Evolutionary conservation across 2,888 invertebrate genomes (phyloP).

Genomic region (Drosophila dives): DNA sequence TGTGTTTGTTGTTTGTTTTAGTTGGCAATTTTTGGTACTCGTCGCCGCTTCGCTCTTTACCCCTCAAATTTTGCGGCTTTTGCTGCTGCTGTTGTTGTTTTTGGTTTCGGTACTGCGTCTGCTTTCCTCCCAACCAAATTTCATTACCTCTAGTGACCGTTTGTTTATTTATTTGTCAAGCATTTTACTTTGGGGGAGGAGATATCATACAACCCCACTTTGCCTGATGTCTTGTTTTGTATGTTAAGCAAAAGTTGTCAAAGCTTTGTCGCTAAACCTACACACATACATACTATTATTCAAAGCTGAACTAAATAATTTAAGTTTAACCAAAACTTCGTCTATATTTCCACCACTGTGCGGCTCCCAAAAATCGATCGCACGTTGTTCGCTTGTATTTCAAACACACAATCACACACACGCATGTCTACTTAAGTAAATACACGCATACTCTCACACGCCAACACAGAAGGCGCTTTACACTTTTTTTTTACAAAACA

Average conservation of each 20-base stretch:
- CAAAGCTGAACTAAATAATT: conserved; percentile 5
- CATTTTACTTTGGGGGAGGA: conserved; percentile 25
- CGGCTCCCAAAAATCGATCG: conserved; percentile 70
- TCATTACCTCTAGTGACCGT: conserved; percentile 73
- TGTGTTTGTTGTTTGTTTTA: conserved; percentile 66
- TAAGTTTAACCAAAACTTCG: conserved; percentile 1
- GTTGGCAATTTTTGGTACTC: conserved; percentile 57
- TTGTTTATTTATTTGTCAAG: conserved; percentile 72
- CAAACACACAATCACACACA: conserved; percentile 37
- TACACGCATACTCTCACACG: conserved; percentile 20
- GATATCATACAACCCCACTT: neutral
- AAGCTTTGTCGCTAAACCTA: conserved; percentile 29
- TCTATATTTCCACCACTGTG: conserved; percentile 39
- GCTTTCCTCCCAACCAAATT: conserved; percentile 48
- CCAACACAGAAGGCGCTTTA: conserved; percentile 10
- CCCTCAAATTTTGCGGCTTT: conserved; percentile 59
- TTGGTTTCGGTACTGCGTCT: conserved; percentile 30
- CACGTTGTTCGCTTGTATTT: conserved; percentile 56
- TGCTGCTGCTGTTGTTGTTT: conserved; percentile 36
- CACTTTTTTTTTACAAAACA: conserved; percentile 22
- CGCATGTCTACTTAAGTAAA: conserved; percentile 1
- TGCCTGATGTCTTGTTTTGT: conserved; percentile 5
- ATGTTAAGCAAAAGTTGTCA: conserved; percentile 29
- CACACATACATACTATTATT: neutral
- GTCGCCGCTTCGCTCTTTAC: conserved; percentile 38